These are phyloP conservation scores for Poeciliopsis presidionis DNA, from an alignment of 2,797 vertebrate species.

Conservation along the genomic window DNA sequence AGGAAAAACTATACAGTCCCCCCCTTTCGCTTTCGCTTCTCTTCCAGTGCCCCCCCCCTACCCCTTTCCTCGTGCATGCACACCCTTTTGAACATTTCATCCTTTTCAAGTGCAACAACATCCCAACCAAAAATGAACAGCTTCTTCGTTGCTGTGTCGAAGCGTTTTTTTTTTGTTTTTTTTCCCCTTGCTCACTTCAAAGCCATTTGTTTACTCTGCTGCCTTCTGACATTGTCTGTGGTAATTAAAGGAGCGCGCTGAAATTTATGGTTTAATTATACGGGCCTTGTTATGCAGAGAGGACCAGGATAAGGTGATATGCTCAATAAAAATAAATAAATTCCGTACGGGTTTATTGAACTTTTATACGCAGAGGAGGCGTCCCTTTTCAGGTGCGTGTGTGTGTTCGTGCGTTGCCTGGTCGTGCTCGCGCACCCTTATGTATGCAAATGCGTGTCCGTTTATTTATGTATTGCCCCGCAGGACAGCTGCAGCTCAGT, in stretches of 20 bases:
- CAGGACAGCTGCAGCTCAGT: slow-evolving; percentile 57
- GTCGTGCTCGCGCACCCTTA: slow-evolving; percentile 27
- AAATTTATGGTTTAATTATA: slow-evolving; percentile 84
- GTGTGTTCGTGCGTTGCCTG: background rate
- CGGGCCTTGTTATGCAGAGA: slow-evolving; percentile 80
- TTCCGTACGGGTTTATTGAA: slow-evolving; percentile 78
- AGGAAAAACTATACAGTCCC: slow-evolving; percentile 32
- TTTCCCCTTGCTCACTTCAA: slow-evolving; percentile 73
- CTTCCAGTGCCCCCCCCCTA: background rate
- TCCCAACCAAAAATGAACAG: slow-evolving; percentile 72
- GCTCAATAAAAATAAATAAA: slow-evolving; percentile 82
- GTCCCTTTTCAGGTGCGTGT: slow-evolving; percentile 55
- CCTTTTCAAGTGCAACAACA: slow-evolving; percentile 75
- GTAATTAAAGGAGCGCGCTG: slow-evolving; percentile 80
- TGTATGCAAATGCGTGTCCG: slow-evolving; percentile 55
- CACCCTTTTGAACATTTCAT: slow-evolving; percentile 72
- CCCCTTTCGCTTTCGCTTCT: background rate
- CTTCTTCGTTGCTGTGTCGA: slow-evolving; percentile 68
- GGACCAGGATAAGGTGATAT: slow-evolving; percentile 76
- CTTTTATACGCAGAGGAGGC: slow-evolving; percentile 37
- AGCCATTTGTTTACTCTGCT: slow-evolving; percentile 80
- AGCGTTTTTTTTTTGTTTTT: slow-evolving; percentile 60
- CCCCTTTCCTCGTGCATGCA: slow-evolving; percentile 17
- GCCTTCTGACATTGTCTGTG: slow-evolving; percentile 80
- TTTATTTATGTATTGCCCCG: slow-evolving; percentile 73